Evolutionary conservation across 2,888 invertebrate species (phyloP).

Genomic region (Zaprionus obscuricornis): DNA sequence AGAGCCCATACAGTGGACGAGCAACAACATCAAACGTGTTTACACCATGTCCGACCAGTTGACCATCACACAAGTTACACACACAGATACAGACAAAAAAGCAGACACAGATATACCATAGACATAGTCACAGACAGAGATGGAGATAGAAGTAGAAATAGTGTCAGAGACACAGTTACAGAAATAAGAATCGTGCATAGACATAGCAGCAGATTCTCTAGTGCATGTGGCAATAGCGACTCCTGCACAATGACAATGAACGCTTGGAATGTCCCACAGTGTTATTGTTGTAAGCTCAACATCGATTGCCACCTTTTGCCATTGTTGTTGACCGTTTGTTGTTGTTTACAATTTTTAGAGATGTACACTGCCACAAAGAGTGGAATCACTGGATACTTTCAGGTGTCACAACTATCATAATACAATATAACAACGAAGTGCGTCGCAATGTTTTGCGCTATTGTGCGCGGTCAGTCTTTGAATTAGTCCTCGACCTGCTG

Average conservation of each 20-base stretch:
- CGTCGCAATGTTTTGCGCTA: slow-evolving; percentile 27
- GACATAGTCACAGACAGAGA: no score
- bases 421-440: slow-evolving; percentile 50
- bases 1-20: slow-evolving; percentile 30
- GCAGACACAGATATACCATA: not conserved
- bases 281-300: no score
- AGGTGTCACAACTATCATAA: slow-evolving; percentile 69
- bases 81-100: slow-evolving; percentile 12
- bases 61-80: slow-evolving; percentile 56
- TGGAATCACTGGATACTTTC: slow-evolving; percentile 70
- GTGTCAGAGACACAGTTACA: no score
- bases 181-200: no score
- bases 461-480: slow-evolving; percentile 54
- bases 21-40: slow-evolving; percentile 76
- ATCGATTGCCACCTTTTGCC: slow-evolving; percentile 52
- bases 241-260: slow-evolving; percentile 68
- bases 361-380: slow-evolving; percentile 17
- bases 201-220: slow-evolving; percentile 3
- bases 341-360: slow-evolving; percentile 64
- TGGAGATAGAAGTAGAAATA: no score
- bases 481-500: slow-evolving; percentile 62
- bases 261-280: slow-evolving; percentile 71
- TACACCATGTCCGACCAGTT: slow-evolving; percentile 77
- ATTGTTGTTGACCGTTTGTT: slow-evolving; percentile 60
- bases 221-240: slow-evolving; percentile 42